Evolutionary conservation across 2,888 invertebrate species (phyloP).

Genomic region (Eubasilissa splendida): DNA sequence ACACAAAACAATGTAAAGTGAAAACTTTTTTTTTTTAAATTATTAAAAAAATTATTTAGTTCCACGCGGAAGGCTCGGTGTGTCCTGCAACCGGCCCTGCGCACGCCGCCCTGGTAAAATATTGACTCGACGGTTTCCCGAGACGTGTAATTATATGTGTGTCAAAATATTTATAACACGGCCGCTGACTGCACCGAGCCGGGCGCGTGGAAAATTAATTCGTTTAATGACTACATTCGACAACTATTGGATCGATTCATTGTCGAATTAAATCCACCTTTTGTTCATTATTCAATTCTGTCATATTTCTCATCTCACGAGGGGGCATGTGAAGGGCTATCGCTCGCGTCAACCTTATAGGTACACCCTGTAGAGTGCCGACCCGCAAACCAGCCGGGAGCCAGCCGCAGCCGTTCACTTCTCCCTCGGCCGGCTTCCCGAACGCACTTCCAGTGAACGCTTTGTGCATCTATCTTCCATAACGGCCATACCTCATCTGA

Average conservation of each 20-base stretch:
- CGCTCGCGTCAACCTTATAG: too few species aligned
- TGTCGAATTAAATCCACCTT: background rate
- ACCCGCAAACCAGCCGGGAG: too few species aligned
- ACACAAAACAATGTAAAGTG: background rate
- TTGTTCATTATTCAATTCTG: background rate
- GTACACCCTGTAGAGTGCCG: too few species aligned
- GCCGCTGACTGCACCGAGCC: background rate
- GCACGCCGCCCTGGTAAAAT: background rate
- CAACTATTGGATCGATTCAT: background rate
- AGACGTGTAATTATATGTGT: background rate
- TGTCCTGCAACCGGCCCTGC: background rate
- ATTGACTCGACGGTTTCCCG: background rate
- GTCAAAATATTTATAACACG: constrained; percentile 12
- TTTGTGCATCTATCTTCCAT: too few species aligned
- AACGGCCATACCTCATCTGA: too few species aligned
- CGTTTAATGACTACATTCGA: constrained; percentile 14
- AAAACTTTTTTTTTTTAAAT: too few species aligned
- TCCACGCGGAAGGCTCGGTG: background rate
- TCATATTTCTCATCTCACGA: background rate
- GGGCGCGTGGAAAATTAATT: background rate
- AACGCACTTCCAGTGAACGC: too few species aligned
- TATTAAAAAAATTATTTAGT: too few species aligned
- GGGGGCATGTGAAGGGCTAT: too few species aligned
- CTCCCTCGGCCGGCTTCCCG: too few species aligned
- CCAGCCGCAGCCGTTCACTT: too few species aligned